A percentile compares a stretch with the other conserved stretches of the same genome.
Evolutionary conservation across 2,797 vertebrate species (phyloP).

Genomic region (Oreonectes daqikongensis): DNA sequence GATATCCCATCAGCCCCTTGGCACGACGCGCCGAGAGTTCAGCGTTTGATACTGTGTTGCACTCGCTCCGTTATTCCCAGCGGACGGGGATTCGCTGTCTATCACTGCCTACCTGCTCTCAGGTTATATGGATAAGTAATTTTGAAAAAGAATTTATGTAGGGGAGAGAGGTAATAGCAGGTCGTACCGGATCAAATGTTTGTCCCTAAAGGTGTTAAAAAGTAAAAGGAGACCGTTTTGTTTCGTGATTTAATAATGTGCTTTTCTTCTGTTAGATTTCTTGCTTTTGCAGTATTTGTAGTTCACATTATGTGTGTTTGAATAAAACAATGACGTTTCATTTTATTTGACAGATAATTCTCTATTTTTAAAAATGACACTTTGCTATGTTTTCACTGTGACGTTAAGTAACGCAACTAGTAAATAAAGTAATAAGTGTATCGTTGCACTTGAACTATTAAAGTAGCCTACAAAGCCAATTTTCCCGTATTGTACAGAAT

Average conservation of each 20-base stretch:
- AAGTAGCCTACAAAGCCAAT: too few relatives aligned
- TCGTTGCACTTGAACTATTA: too few relatives aligned
- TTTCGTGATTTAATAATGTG: constrained; percentile 1
- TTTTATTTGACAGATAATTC: neutral
- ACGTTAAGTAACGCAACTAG: too few relatives aligned
- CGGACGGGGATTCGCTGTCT: constrained; percentile 34
- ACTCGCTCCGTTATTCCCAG: constrained; percentile 66
- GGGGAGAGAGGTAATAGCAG: constrained; percentile 9
- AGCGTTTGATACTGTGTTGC: constrained; percentile 82
- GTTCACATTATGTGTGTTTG: too few relatives aligned
- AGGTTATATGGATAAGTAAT: constrained; percentile 10
- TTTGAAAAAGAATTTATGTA: constrained; percentile 28
- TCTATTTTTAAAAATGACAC: too few relatives aligned
- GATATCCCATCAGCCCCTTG: constrained; percentile 80
- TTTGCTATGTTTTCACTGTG: too few relatives aligned
- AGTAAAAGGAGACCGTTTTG: constrained; percentile 52
- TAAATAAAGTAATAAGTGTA: too few relatives aligned
- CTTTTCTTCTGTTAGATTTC: constrained; percentile 35
- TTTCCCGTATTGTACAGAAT: too few relatives aligned
- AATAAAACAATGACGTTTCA: neutral
- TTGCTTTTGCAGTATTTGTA: neutral
- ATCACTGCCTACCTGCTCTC: constrained; percentile 31
- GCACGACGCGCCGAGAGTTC: constrained; percentile 70
- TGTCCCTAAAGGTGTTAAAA: constrained; percentile 52
- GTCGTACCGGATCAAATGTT: constrained; percentile 21